Base-by-base conservation (phyloP, 2,113 vertebrate genomes). In the Xiphophorus couchianus region DNA sequence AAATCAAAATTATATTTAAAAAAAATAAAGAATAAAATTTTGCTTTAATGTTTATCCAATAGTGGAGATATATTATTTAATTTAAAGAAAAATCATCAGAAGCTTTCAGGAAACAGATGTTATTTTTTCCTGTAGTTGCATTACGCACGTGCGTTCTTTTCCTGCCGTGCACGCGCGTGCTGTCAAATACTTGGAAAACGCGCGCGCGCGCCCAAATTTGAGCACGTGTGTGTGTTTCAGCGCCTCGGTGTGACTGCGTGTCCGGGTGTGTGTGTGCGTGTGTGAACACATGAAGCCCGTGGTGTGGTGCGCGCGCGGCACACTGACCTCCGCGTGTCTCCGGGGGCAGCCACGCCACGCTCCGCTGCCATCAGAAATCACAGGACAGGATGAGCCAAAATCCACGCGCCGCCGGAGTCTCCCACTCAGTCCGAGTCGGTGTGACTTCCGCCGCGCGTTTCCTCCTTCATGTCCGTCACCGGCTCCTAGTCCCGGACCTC, bases 251-350 rank as follows among this genome's bases (percentile, higher is more conserved):
- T 3, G 22, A n/a, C 8, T 1, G 6, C 6, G 48, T 54, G 48
- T 51, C 17, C 19, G 44, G 0, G 22, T 10, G 48, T 2, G 19
- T 51, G 48, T 19, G 17, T 28, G 25, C 31, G 27, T 48, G 1
- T 25, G 11, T 37, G n/a, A 44, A 37, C 37, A 42, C 9, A 28
- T 51, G 4, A 4, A 19, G 73, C 58, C 33, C 69, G 30, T 12
- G 69, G 22, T 54, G 51, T n/a, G 51, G 25, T 66, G 48, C n/a
- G 76, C 58, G 68, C 19, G 42, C 29, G 67, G 37, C 75, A 71
- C 68, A 77, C 75, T 77, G 75, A 77, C 75, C 75, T 71, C 61
- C 7, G 29, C 9, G 63, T 48, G 39, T 29, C 30, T 69, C 13
- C 35, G 42, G 51, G 5, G 62, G 15, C 17, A 66, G 69, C 65